phyloP scores from a whole-genome alignment of 2,888 invertebrate species.

The Drosophila neonasuta region DNA sequence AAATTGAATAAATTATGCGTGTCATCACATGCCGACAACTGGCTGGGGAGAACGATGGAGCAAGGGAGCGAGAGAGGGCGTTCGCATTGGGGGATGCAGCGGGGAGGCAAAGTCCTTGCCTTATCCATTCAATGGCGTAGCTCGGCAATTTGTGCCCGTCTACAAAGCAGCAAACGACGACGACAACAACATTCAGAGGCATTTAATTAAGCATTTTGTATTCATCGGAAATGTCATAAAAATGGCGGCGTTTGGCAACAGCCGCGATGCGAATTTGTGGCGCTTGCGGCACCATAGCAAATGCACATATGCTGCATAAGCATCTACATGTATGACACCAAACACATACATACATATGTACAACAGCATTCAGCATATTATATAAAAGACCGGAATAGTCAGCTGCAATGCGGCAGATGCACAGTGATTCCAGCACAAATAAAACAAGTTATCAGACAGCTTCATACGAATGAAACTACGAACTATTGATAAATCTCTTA shows the following conservation, averaged over 20 bases:
- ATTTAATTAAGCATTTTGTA: conserved; percentile 81
- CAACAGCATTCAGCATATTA: conserved; percentile 10
- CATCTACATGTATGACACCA: conserved; percentile 7
- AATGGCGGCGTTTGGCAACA: conserved; percentile 57
- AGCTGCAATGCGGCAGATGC: conserved; percentile 49
- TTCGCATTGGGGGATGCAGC: conserved; percentile 9
- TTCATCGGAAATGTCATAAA: conserved; percentile 79
- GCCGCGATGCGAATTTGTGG: conserved; percentile 43
- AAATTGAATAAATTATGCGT: conserved; percentile 79
- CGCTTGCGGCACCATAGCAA: conserved; percentile 17
- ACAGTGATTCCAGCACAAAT: conserved; percentile 17
- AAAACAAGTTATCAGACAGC: conserved; percentile 1
- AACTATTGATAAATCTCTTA: background rate
- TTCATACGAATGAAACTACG: background rate
- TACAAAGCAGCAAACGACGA: conserved; percentile 28
- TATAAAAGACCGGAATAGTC: conserved; percentile 32
- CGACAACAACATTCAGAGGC: conserved; percentile 53
- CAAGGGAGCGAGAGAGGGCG: background rate
- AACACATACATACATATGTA: conserved; percentile 2
- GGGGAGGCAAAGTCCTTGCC: conserved; percentile 30
- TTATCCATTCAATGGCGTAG: conserved; percentile 23
- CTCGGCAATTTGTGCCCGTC: conserved; percentile 63
- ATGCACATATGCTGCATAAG: conserved; percentile 50
- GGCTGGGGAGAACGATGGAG: conserved; percentile 3
- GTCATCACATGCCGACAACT: conserved; percentile 73